Evolutionary conservation across 1,140 invertebrate genomes (phyloP).

Genomic region (Apis cerana): DNA sequence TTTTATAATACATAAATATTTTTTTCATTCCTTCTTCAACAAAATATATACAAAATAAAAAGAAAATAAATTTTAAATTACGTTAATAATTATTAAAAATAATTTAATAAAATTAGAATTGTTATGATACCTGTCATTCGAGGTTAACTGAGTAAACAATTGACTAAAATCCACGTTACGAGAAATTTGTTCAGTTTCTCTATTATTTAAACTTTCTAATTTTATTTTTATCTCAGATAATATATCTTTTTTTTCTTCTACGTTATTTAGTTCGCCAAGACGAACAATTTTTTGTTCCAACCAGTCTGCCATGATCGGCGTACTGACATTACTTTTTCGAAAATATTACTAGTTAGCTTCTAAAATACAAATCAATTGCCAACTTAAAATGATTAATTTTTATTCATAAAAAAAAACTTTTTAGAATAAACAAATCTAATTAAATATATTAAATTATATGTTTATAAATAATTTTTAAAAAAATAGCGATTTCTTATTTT

Average conservation of each 20-base stretch:
- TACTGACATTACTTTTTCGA: constrained; percentile 29
- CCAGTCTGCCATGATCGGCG: constrained; percentile 67
- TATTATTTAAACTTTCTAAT: constrained; percentile 55
- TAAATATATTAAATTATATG: neutral
- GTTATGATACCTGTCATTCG: constrained; percentile 75
- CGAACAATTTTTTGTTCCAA: constrained; percentile 64
- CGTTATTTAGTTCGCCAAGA: constrained; percentile 60
- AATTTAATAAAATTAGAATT: constrained; percentile 37
- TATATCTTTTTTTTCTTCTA: constrained; percentile 63
- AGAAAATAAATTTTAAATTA: constrained; percentile 1
- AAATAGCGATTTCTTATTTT: neutral
- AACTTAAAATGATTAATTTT: constrained; percentile 10
- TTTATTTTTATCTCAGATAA: constrained; percentile 74
- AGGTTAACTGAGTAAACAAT: constrained; percentile 75
- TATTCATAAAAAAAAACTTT: neutral
- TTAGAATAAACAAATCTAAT: neutral
- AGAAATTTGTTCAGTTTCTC: constrained; percentile 66
- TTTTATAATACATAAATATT: neutral
- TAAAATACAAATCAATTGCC: neutral
- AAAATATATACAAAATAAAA: neutral
- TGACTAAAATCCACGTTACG: constrained; percentile 65
- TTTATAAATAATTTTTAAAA: neutral
- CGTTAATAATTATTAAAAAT: neutral
- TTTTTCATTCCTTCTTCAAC: neutral
- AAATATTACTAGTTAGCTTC: neutral